A percentile compares a stretch with the other conserved stretches of the same genome.
phyloP scores from a whole-genome alignment of 2,888 invertebrate species.

The Drosophila kambysellisi region DNA sequence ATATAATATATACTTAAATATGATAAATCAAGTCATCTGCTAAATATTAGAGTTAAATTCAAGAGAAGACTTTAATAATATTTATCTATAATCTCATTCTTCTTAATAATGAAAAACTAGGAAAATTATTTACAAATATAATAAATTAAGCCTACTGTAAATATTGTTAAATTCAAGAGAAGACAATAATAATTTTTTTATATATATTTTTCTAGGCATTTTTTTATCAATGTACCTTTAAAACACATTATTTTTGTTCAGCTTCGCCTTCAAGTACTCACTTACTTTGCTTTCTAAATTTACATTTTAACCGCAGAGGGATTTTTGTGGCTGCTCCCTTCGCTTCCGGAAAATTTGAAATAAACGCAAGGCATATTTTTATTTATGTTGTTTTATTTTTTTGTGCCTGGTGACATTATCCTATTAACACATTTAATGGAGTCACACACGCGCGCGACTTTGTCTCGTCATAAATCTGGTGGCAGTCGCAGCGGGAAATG shows the following conservation, averaged over 20 bases:
- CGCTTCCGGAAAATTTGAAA: slow-evolving; percentile 28
- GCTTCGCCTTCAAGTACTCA: slow-evolving; percentile 40
- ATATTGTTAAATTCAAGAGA: background rate
- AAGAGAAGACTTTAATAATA: background rate
- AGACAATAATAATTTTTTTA: background rate
- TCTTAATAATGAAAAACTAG: no score
- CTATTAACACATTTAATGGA: slow-evolving; percentile 78
- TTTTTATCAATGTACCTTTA: background rate
- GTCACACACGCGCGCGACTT: slow-evolving; percentile 74
- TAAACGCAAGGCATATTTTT: slow-evolving; percentile 33
- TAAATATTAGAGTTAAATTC: background rate
- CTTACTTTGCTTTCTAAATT: slow-evolving; percentile 44
- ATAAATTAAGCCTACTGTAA: no score
- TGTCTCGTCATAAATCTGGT: slow-evolving; percentile 75
- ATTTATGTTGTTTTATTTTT: slow-evolving; percentile 26
- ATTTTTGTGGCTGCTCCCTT: background rate
- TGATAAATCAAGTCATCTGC: no score
- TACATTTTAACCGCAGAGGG: slow-evolving; percentile 55
- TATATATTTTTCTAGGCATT: background rate
- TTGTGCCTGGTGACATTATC: slow-evolving; percentile 56
- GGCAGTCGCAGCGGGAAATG: slow-evolving; percentile 66
- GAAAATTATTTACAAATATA: no score
- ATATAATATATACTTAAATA: background rate
- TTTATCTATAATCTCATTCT: background rate
- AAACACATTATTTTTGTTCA: background rate